Base-by-base conservation (phyloP, 2,888 invertebrate genomes). In the Halocaridina rubra region DNA sequence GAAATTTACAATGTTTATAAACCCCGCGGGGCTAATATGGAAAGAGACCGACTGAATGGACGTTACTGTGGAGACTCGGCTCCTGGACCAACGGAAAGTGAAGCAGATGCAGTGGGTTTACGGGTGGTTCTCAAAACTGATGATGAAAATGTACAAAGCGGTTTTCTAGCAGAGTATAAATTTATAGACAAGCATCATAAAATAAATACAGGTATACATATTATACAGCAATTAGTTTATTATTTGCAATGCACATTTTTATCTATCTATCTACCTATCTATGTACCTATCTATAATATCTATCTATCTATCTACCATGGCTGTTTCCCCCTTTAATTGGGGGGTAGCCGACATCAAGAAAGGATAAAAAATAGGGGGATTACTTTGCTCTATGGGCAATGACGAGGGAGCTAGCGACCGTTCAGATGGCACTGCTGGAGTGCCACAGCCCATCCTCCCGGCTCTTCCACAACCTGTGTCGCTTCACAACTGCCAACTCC, bases 71-170 rank as follows among this genome's bases (percentile, higher is more conserved):
- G 96, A 88, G 93, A 93, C 90, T 95, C 96, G 88, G 95, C 97
- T 79, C 99, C 99, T 13, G 99, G 98, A 69, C 99, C 99, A 67
- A 95, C 98, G 89, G 96, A 98, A 91, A 97, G 98, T 80, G 96
- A 96, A 89, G 94, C 95, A 88, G 97, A 97, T 27, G 96, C 97
- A 61, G 94, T 95, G 87, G 96, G 96, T 57, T 93, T 99, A 89
- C 95, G 96, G 90, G 94, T 98, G 85, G 93, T 97, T 81, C 93
- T 99, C 89, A 96, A 96, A 90, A 96, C 98, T 39, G 96, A 98
- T 91, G 93, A 93, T 32, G 95, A 95, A 89, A 95, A 94, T 82
- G 97, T 98, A 74, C 96, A 95, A 89, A 97, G 97, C 89, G 99
- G 99, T 30, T 99, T 99, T 92, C 97, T 97, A 91, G 99, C 98